A percentile compares a stretch with the other conserved stretches of the same genome.
These are phyloP conservation scores for Antedon mediterranea DNA, from an alignment of 53 echinoderm and acorn worm genomes.

Conservation along the genomic window DNA sequence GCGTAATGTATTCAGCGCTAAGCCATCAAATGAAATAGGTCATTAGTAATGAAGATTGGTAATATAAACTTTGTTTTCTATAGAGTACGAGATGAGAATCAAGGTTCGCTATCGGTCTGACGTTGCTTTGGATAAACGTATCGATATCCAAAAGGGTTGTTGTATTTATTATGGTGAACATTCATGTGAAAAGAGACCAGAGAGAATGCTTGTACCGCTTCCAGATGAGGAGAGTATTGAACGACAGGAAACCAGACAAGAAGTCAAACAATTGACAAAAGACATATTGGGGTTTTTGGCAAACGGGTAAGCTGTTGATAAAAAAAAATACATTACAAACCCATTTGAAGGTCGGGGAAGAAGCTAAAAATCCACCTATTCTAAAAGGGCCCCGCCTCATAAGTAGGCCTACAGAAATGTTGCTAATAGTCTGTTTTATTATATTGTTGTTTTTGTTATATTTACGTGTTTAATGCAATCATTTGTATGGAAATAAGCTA, in stretches of 20 bases:
- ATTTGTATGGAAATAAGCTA: too few relatives aligned
- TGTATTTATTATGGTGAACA: not conserved
- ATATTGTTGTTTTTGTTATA: too few relatives aligned
- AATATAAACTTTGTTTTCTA: not conserved
- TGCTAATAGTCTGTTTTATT: too few relatives aligned
- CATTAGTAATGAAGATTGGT: too few relatives aligned
- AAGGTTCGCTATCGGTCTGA: conserved; percentile 64
- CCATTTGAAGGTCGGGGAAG: too few relatives aligned
- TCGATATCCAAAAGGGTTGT: not conserved
- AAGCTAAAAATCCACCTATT: too few relatives aligned
- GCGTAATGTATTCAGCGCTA: too few relatives aligned
- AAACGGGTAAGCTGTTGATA: not conserved
- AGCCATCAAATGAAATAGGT: too few relatives aligned
- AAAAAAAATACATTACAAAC: too few relatives aligned
- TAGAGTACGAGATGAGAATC: conserved; percentile 69
- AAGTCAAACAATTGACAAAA: not conserved
- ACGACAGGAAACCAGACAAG: not conserved
- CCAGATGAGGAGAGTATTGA: not conserved
- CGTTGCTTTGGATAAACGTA: conserved; percentile 13
- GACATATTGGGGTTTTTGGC: not conserved
- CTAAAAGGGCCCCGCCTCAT: too few relatives aligned
- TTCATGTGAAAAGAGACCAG: not conserved
- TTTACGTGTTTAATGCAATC: too few relatives aligned
- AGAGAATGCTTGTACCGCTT: not conserved
- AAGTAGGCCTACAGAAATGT: too few relatives aligned